These are phyloP conservation scores for Aphodius sticticus DNA, from an alignment of 2,888 invertebrate genomes.

Conservation along the genomic window DNA sequence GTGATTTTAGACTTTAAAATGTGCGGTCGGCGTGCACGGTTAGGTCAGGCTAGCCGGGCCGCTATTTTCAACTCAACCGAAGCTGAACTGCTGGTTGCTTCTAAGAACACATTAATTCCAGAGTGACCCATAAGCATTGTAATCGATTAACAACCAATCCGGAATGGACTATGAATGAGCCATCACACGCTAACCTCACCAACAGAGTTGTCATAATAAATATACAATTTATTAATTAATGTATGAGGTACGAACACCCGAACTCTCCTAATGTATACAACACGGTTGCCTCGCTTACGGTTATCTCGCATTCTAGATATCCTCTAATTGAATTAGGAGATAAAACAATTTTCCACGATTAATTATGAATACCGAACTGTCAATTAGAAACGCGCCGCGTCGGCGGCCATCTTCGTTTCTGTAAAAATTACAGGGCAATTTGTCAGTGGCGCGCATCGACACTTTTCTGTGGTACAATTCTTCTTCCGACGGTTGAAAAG, in stretches of 20 bases:
- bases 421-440: not conserved
- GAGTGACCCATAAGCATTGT: slow-evolving; percentile 4
- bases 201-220: slow-evolving; percentile 25
- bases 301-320: slow-evolving; percentile 9
- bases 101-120: not conserved
- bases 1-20: slow-evolving; percentile 4
- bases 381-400: not conserved
- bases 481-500: not conserved
- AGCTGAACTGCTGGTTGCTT: not conserved
- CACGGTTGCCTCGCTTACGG: not conserved
- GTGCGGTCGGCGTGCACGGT: not conserved
- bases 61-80: not conserved
- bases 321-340: slow-evolving; percentile 21
- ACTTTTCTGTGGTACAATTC: not conserved
- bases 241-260: slow-evolving; percentile 4
- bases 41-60: not conserved
- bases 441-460: not conserved
- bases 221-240: slow-evolving; percentile 21
- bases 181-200: not conserved
- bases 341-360: slow-evolving; percentile 9
- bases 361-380: slow-evolving; percentile 23
- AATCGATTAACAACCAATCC: not conserved
- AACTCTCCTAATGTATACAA: slow-evolving; percentile 13
- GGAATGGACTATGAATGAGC: not conserved
- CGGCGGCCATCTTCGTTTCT: not conserved